Evolutionary conservation across 1,140 invertebrate genomes (phyloP), one percentile per base, ranked within the genome.

Genomic region (Drosophila kikkawai): DNA sequence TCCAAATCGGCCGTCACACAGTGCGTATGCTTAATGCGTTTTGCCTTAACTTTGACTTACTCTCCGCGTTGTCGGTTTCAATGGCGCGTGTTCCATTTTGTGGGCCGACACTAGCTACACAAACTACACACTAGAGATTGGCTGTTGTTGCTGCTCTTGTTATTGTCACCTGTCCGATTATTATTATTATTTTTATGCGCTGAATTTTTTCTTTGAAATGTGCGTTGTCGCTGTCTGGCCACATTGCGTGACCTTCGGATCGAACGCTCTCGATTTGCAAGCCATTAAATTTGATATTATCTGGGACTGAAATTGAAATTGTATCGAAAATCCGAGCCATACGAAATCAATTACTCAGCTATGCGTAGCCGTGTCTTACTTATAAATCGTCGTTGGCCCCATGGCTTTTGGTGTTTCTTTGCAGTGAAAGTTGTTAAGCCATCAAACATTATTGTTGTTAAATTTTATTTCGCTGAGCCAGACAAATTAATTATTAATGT

Each of bases 141-240:
- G 36, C 50, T 71, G 48, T 56, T 69, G 59, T 70, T 78, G 76
- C 50, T 75, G 82, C 79, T 82, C 83, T 86, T 74, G 76, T 86
- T 87, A 82, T 87, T 86, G 83, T 87, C 76, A 83, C 80, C 84
- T 88, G 83, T 83, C 84, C 68, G 84, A 88, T 83, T 80, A 87
- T 82, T 86, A 79, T 86, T 65, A 74, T 80, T 59, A 63, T 73
- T 79, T 56, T 56, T 56, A 39, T 56, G 53, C 53, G 36, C 12
- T 39, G 36, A 39, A 19, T 26, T 68, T 53, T 76, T 84, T 71
- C 60, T 75, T 80, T 64, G 65, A 87, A 82, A 77, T 83, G 83
- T 87, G 83, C 83, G 83, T 82, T 79, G 80, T 70, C 56, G 56
- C 47, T 78, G 76, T 84, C 71, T 50, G 68, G 75, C 80, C 37